Conservation (phyloP, 2,797 vertebrate genomes). For the Fundulus diaphanus region DNA sequence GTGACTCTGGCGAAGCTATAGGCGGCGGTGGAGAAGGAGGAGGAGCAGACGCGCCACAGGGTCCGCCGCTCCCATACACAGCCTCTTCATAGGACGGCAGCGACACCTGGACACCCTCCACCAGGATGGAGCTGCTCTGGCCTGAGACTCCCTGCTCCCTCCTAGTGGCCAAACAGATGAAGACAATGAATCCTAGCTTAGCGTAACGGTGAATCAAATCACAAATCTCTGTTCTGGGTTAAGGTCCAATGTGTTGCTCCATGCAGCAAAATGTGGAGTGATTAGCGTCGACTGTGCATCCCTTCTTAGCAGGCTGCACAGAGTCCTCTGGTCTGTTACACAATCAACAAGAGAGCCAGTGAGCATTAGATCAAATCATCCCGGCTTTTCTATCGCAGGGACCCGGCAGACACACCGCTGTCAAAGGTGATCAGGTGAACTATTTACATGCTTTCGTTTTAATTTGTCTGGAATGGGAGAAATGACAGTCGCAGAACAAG, state of each 20-base stretch:
- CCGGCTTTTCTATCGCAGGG: conserved; percentile 26
- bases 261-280: conserved; percentile 26
- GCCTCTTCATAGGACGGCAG: conserved; percentile 98
- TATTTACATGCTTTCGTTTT: conserved; percentile 31
- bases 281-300: conserved; percentile 40
- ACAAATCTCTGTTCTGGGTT: conserved; percentile 7
- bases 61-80: conserved; percentile 89
- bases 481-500: conserved; percentile 38
- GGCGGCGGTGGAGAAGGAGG: conserved; percentile 77
- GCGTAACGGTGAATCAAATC: not conserved
- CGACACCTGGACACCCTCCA: conserved; percentile 95
- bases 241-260: conserved; percentile 20
- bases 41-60: conserved; percentile 77
- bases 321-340: conserved; percentile 30
- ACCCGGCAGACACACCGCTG: conserved; percentile 7
- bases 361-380: conserved; percentile 43
- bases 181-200: not conserved
- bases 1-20: conserved; percentile 78
- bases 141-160: conserved; percentile 94
- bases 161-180: conserved; percentile 70
- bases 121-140: conserved; percentile 92
- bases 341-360: conserved; percentile 44
- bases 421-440: conserved; percentile 6
- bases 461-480: conserved; percentile 30
- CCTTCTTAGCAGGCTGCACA: conserved; percentile 33